These are phyloP conservation scores for Amphimallon solstitiale DNA, from an alignment of 2,888 invertebrate genomes.

Conservation along the genomic window DNA sequence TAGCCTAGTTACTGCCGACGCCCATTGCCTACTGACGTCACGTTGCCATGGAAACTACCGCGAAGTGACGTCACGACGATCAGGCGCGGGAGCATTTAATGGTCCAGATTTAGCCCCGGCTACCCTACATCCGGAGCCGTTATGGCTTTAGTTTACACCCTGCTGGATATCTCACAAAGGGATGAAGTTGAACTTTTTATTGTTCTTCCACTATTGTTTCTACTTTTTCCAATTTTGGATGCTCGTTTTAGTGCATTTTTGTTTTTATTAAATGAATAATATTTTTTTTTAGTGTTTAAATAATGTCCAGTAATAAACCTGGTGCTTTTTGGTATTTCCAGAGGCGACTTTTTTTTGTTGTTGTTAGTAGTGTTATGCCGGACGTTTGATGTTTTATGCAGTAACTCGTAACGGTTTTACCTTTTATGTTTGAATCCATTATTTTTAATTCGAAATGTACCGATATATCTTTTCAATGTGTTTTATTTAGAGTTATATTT, in stretches of 20 bases:
- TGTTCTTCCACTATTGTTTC: slow-evolving; percentile 38
- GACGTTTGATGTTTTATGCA: no score
- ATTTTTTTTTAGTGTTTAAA: slow-evolving; percentile 24
- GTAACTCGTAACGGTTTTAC: not conserved
- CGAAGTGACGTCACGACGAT: slow-evolving; percentile 45
- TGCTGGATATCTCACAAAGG: slow-evolving; percentile 39
- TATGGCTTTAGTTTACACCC: slow-evolving; percentile 42
- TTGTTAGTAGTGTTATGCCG: no score
- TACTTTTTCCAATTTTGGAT: slow-evolving; percentile 34
- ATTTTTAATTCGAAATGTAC: no score
- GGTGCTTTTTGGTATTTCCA: not conserved
- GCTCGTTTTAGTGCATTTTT: slow-evolving; percentile 28
- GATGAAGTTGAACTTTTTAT: slow-evolving; percentile 36
- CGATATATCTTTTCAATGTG: no score
- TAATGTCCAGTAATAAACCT: slow-evolving; percentile 31
- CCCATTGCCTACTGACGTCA: slow-evolving; percentile 45
- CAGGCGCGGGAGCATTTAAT: slow-evolving; percentile 47
- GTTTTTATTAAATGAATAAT: slow-evolving; percentile 34
- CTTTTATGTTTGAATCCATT: not conserved
- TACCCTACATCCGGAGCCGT: slow-evolving; percentile 46
- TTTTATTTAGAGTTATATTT: no score
- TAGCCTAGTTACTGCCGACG: slow-evolving; percentile 41
- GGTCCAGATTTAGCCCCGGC: slow-evolving; percentile 47
- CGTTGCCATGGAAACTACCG: slow-evolving; percentile 43
- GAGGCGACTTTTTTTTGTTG: slow-evolving; percentile 1